Evolutionary conservation across 2,888 invertebrate species (phyloP).

Genomic region (Drosophila atripex): DNA sequence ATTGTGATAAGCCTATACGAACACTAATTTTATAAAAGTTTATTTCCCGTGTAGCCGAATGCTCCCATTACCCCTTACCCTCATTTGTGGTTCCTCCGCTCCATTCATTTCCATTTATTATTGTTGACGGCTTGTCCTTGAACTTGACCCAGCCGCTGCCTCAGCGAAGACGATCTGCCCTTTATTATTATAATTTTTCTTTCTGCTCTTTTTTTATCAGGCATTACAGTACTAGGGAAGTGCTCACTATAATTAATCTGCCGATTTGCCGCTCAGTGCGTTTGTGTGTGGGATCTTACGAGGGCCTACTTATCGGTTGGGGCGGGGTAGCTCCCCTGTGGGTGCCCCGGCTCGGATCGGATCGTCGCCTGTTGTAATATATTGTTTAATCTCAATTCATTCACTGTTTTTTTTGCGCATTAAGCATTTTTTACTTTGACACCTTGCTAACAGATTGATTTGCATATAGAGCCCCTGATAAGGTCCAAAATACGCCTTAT

Average conservation of each 20-base stretch:
- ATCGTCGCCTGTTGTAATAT: slow-evolving; percentile 20
- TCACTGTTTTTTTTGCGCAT: slow-evolving; percentile 56
- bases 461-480: slow-evolving; percentile 56
- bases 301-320: slow-evolving; percentile 3
- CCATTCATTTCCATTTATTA: slow-evolving; percentile 68
- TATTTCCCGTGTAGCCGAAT: slow-evolving; percentile 23
- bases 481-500: slow-evolving; percentile 29
- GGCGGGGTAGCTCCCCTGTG: background rate
- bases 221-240: slow-evolving; percentile 47
- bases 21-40: background rate
- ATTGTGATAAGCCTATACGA: background rate
- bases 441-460: slow-evolving; percentile 52
- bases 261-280: slow-evolving; percentile 19
- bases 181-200: slow-evolving; percentile 59
- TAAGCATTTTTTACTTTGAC: slow-evolving; percentile 56
- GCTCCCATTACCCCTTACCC: slow-evolving; percentile 36
- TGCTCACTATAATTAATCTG: slow-evolving; percentile 71
- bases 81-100: slow-evolving; percentile 18
- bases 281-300: slow-evolving; percentile 18
- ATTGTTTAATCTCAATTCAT: slow-evolving; percentile 34
- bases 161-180: slow-evolving; percentile 60
- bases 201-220: slow-evolving; percentile 28
- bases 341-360: slow-evolving; percentile 5
- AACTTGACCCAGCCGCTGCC: slow-evolving; percentile 71
- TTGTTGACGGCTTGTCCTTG: slow-evolving; percentile 70